These are phyloP conservation scores for Tupiocoris notatus DNA, from an alignment of 2,888 invertebrate species.

Conservation along the genomic window DNA sequence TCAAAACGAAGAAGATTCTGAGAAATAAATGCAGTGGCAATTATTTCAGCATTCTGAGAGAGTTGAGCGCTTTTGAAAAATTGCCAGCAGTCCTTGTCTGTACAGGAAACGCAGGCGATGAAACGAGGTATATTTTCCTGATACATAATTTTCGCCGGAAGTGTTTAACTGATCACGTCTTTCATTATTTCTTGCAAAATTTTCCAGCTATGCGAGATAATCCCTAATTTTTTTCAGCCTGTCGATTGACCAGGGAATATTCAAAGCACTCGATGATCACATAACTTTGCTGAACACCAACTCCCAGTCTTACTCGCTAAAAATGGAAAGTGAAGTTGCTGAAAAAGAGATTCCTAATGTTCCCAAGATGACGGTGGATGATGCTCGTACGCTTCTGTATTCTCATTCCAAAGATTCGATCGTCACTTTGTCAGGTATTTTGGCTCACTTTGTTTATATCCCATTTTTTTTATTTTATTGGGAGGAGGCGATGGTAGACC, in stretches of 20 bases:
- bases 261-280: not conserved
- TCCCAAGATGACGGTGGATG: not conserved
- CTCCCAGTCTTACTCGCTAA: not conserved
- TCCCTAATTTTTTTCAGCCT: not conserved
- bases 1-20: not conserved
- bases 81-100: not conserved
- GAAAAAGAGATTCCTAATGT: not conserved
- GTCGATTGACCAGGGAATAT: slow-evolving; percentile 4
- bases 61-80: not conserved
- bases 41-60: not conserved
- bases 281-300: not conserved
- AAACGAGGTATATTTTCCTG: too few species aligned
- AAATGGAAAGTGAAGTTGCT: slow-evolving; percentile 8
- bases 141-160: too few species aligned
- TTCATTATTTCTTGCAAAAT: not conserved
- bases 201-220: not conserved
- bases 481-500: too few species aligned
- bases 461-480: too few species aligned
- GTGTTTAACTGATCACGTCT: too few species aligned
- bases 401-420: not conserved
- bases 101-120: not conserved
- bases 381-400: not conserved
- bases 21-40: not conserved
- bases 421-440: not conserved
- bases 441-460: too few species aligned